Base-by-base conservation (phyloP, 2,888 invertebrate genomes). In the Cephus pulcher region DNA sequence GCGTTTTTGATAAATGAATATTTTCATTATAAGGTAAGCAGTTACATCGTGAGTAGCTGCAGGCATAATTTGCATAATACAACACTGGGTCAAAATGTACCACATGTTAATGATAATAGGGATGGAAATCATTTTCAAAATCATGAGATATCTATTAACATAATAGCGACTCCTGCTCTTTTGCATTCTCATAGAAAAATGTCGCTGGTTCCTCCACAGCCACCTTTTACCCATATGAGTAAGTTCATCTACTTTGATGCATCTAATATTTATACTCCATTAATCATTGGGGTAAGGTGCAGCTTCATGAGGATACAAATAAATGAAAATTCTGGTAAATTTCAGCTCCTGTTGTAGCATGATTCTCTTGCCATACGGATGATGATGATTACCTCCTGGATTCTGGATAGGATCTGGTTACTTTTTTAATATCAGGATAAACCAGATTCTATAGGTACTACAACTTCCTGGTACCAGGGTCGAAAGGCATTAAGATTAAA, bases 101-200 rank as follows among this genome's bases (percentile, higher is more conserved):
- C 68, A 35, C 80, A 78, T 76, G 34, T 80, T 35, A 80, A 75
- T 75, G 80, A 73, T 34, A 79, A 82, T 80, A 83, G 80, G 77
- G 85, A 82, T 81, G 56, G 9, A 56, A 56, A 56, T 56, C 82
- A 82, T 40, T 75, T 77, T 75, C 81, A 82, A 70, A 84, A 86
- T 79, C 87, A 90, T 81, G 88, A 90, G 77, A 89, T 90, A 84
- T 88, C 90, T 75, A 89, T 90, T 82, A 90, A 88, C 79, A 86
- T 90, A 78, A 89, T 90, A 76, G 87, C 90, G 33, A 86, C 89
- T 23, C 87, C 89, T 70, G 89, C 86, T 35, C 81, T 86, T 68
- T 82, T 89, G 75, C 86, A 89, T 69, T 81, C 87, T 23, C 90
- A 90, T 79, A 87, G 87, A 79, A 90, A 90, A 83, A 89, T 90